phyloP scores from a whole-genome alignment of 53 echinoderm and acorn worm species.

The Temnopleurus reevesii region DNA sequence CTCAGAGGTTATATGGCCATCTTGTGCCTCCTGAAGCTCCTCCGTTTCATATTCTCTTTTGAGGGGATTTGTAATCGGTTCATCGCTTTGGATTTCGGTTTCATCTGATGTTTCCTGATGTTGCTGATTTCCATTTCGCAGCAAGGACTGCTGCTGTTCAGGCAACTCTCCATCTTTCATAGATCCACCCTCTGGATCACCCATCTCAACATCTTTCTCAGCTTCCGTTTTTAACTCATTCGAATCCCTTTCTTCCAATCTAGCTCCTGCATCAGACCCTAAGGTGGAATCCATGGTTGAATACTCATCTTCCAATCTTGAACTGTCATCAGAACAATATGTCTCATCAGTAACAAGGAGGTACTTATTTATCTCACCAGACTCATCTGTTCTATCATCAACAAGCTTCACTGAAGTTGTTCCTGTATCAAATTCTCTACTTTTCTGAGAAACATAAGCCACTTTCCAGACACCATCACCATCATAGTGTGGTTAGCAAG shows the following conservation, averaged over 20 bases:
- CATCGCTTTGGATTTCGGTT: neutral
- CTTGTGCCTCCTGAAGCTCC: neutral
- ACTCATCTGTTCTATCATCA: neutral
- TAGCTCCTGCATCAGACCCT: neutral
- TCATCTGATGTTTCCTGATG: neutral
- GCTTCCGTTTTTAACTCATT: neutral
- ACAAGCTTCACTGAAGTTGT: neutral
- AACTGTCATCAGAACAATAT: neutral
- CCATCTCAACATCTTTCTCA: too few relatives aligned
- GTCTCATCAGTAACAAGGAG: neutral
- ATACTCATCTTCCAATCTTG: neutral
- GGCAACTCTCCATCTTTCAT: too few relatives aligned
- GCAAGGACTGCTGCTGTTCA: too few relatives aligned
- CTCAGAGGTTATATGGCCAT: neutral
- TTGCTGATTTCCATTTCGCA: too few relatives aligned
- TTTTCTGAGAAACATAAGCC: neutral
- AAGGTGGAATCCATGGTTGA: neutral
- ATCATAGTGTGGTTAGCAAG: neutral
- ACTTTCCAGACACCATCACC: neutral
- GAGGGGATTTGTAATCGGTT: neutral
- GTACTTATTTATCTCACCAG: neutral
- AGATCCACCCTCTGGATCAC: too few relatives aligned
- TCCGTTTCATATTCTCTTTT: neutral
- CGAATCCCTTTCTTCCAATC: neutral
- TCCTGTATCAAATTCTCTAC: conserved; percentile 5